These are phyloP conservation scores for Xenus cinereus DNA, from an alignment of 2,113 vertebrate species.

Conservation along the genomic window DNA sequence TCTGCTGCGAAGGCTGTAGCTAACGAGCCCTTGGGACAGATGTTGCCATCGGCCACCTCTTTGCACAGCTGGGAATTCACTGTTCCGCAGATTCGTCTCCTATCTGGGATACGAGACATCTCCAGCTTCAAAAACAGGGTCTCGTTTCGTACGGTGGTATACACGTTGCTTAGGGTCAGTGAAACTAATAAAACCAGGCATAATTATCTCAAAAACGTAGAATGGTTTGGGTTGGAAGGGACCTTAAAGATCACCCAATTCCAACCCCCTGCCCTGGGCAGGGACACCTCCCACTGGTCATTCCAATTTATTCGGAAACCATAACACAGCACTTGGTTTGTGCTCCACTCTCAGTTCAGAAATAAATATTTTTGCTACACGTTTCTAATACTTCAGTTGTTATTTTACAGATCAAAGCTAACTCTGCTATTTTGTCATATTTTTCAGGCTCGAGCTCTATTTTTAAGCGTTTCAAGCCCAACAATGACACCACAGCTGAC, in stretches of 20 bases:
- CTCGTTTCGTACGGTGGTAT: fast-evolving
- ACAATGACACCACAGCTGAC: background rate
- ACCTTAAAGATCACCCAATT: background rate
- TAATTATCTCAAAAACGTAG: too few species aligned
- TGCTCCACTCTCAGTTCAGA: background rate
- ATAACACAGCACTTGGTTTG: background rate
- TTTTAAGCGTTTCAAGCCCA: background rate
- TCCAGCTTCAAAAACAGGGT: background rate
- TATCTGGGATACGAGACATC: too few species aligned
- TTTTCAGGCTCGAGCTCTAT: background rate
- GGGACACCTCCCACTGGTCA: background rate
- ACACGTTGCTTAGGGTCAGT: background rate
- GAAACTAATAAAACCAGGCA: background rate
- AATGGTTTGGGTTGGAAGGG: background rate
- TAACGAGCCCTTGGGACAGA: background rate
- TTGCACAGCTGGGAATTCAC: too few species aligned
- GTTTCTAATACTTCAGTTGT: background rate
- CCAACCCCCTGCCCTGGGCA: background rate
- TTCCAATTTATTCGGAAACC: background rate
- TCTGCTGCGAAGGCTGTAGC: background rate
- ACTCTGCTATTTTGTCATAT: background rate
- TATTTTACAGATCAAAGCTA: background rate
- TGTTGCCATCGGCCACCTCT: too few species aligned
- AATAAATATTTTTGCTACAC: background rate
- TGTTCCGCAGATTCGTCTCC: background rate